Evolutionary conservation across 2,888 invertebrate genomes (phyloP).

Genomic region (Vandiemenella viatica): DNA sequence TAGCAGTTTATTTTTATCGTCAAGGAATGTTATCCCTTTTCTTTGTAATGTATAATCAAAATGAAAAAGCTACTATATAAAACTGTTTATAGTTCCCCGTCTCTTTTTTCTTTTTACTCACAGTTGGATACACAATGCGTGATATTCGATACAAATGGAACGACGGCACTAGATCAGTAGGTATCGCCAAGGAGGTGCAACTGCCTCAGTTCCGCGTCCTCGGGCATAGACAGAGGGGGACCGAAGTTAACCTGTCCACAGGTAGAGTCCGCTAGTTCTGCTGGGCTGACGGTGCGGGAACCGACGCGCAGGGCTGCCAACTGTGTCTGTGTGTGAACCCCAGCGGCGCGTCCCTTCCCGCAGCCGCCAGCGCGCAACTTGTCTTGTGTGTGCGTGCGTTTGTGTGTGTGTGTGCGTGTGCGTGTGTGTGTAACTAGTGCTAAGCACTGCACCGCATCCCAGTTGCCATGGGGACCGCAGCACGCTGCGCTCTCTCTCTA

Average conservation of each 20-base stretch:
- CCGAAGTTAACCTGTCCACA: conserved; percentile 89
- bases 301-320: conserved; percentile 32
- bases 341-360: conserved; percentile 4
- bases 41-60: conserved; percentile 1
- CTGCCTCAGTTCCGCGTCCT: conserved; percentile 93
- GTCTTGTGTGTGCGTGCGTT: no score
- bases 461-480: no score
- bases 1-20: conserved; percentile 2
- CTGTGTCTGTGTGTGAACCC: no score
- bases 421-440: conserved; percentile 3
- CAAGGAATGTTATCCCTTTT: conserved; percentile 1
- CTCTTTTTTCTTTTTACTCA: conserved; percentile 27
- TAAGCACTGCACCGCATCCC: no score
- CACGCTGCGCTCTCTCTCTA: no score
- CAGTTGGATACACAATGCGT: conserved; percentile 95
- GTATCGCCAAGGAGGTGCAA: conserved; percentile 89
- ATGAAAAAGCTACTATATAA: conserved; percentile 4
- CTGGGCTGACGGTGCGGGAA: conserved; percentile 12
- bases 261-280: conserved; percentile 42
- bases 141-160: conserved; percentile 95
- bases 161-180: conserved; percentile 82
- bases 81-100: conserved; percentile 14
- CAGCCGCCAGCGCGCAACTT: no score
- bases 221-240: conserved; percentile 88
- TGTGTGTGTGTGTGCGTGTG: conserved; percentile 3